These are phyloP conservation scores for Leistus spinibarbis DNA, from an alignment of 2,888 invertebrate species.

Conservation along the genomic window DNA sequence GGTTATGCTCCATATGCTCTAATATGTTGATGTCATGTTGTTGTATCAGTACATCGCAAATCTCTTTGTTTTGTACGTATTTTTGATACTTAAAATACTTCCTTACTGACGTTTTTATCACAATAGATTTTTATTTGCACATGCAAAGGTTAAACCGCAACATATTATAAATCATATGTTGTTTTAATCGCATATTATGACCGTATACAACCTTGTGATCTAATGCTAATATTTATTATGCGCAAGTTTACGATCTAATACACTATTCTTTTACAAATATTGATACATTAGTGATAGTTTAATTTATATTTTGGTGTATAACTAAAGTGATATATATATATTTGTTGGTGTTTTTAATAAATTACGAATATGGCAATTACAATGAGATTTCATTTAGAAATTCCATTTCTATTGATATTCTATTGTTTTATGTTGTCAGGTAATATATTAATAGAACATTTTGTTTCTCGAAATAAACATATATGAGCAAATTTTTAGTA, in stretches of 20 bases:
- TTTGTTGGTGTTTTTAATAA: neutral
- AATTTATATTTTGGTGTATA: neutral
- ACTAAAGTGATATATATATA: neutral
- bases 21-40: neutral
- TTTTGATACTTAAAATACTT: neutral
- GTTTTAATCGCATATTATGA: neutral
- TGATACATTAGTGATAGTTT: neutral
- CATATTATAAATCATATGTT: neutral
- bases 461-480: neutral
- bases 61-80: neutral
- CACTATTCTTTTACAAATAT: neutral
- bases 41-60: neutral
- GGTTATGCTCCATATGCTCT: neutral
- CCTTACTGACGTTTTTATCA: neutral
- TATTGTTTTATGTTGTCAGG: constrained; percentile 44
- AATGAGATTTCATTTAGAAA: constrained; percentile 40
- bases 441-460: constrained; percentile 32
- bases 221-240: neutral
- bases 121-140: neutral
- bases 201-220: neutral
- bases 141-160: neutral
- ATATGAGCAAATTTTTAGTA: too few relatives aligned
- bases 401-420: constrained; percentile 44
- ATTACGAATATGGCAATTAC: constrained; percentile 11
- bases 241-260: neutral